These are phyloP conservation scores for Drosophila miranda DNA, from an alignment of 1,140 invertebrate species.

Conservation along the genomic window DNA sequence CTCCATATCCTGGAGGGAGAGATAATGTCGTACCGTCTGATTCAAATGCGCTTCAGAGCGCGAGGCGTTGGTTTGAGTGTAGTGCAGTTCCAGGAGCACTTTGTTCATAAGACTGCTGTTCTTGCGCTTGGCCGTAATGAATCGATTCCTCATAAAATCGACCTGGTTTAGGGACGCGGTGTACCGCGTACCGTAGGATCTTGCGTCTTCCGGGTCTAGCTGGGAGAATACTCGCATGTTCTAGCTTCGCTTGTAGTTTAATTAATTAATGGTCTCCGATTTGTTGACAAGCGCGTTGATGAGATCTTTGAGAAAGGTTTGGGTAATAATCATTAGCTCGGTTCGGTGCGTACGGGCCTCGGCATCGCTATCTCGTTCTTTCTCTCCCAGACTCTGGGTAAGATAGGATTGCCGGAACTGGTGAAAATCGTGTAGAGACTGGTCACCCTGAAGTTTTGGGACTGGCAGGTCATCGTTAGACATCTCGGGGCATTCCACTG, in stretches of 20 bases:
- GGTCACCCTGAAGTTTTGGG: too few species aligned
- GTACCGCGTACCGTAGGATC: conserved; percentile 1
- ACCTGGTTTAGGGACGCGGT: background rate
- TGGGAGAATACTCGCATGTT: conserved; percentile 2
- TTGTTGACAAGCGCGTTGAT: conserved; percentile 1
- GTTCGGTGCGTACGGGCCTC: too few species aligned
- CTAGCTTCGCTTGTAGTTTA: conserved; percentile 30
- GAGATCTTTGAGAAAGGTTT: conserved; percentile 22
- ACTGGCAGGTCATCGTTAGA: background rate
- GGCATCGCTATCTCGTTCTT: background rate
- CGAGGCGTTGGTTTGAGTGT: conserved; percentile 3
- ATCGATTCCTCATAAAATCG: background rate
- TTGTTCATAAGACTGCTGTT: conserved; percentile 3
- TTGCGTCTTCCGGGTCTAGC: accelerated
- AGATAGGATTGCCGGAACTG: background rate
- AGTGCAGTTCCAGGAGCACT: conserved; percentile 30
- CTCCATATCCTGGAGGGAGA: conserved; percentile 20
- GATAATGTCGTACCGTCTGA: background rate
- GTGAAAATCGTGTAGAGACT: background rate
- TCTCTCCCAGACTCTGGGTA: background rate
- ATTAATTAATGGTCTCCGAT: background rate
- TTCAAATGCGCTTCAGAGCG: conserved; percentile 31
- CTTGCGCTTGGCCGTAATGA: conserved; percentile 7
- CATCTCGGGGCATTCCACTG: background rate
- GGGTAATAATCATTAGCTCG: background rate